Base-by-base conservation (phyloP, 1,140 invertebrate genomes). In the Uloborus diversus region DNA sequence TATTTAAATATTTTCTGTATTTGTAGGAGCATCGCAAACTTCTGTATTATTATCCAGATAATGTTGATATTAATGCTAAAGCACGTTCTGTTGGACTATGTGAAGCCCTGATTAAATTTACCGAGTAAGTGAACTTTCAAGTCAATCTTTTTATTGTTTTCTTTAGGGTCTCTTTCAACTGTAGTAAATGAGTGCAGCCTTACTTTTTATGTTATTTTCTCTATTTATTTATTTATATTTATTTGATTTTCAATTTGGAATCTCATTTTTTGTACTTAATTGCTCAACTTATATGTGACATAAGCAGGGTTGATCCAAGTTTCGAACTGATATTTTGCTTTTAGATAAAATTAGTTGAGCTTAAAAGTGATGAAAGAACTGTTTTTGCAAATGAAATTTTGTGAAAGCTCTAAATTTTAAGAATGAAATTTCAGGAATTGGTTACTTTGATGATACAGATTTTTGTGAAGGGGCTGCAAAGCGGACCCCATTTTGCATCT, bases 71-170 rank as follows among this genome's bases (percentile, higher is more conserved):
- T 28, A 94, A 97, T 86, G 91, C 90, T 17, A 93, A 95, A 88
- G 93, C 97, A 81, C 95, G 93, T 88, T 93, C 94, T 88, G 92
- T 97, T 83, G 96, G 96, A 4, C 88, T 97, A 4, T 94, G 93
- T 87, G 95, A 97, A 89, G 95, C 95, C 33, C 93, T 97, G 71
- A 92, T 96, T 56, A 93, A 95, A 87, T 97, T 97, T 89, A 92
- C 95, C 84, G 90, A 92, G 95, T 97, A 91, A 90, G 90, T 85
- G n/a, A 56, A 66, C 70, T 49, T 69, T 51, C 47, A 51, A 47
- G 27, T 64, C n/a, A n/a, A n/a, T n/a, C n/a, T n/a, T n/a, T n/a
- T n/a, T n/a, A n/a, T n/a, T n/a, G n/a, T n/a, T n/a, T n/a, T n/a
- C n/a, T n/a, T n/a, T n/a, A 20, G 23, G 35, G 2, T 5, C 9